Evolutionary conservation across 2,797 vertebrate genomes (phyloP), one percentile per base, ranked within the genome.

Genomic region (Chloroceryle amazona): DNA sequence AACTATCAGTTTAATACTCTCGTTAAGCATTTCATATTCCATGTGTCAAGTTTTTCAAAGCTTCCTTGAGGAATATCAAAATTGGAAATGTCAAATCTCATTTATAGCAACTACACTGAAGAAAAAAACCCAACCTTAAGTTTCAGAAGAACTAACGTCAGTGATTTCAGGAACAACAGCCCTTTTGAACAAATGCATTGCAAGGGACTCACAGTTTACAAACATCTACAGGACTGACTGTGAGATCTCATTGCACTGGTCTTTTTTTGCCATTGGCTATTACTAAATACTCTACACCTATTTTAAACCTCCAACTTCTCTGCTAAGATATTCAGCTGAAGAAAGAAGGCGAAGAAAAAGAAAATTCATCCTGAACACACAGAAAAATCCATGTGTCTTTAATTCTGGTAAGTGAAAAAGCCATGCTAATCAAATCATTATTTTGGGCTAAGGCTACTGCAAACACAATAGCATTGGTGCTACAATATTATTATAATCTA

Each of bases 401-500:
- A 90, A 95, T 94, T 86, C 60, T 10, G 5, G 41, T 49, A 92
- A 95, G 88, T 91, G 76, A 95, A 93, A 94, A 90, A 95, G 75
- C 91, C 94, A 92, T 52, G 76, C 85, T 96, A 94, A 96, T 95
- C 89, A 92, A 96, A 97, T 92, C 74, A 82, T 96, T 96, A 85
- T 91, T 81, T 78, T 65, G 72, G 92, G 75, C 86, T 95, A 94
- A 95, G 72, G 89, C 93, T 95, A 96, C 55, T 47, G 73, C 90
- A 96, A 96, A 96, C 93, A 93, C 80, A 93, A 95, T 86, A 89
- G 93, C 80, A 70, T 41, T 79, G 90, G 95, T 92, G 54, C 95
- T 90, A 86, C 93, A 86, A 95, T 93, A 96, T 96, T 95, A 94
- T 96, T 96, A 95, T 72, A 93, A 93, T 90, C 88, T 95, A 86